Evolutionary conservation across 2,797 vertebrate genomes (phyloP).

Genomic region (Enteromius radiatus): DNA sequence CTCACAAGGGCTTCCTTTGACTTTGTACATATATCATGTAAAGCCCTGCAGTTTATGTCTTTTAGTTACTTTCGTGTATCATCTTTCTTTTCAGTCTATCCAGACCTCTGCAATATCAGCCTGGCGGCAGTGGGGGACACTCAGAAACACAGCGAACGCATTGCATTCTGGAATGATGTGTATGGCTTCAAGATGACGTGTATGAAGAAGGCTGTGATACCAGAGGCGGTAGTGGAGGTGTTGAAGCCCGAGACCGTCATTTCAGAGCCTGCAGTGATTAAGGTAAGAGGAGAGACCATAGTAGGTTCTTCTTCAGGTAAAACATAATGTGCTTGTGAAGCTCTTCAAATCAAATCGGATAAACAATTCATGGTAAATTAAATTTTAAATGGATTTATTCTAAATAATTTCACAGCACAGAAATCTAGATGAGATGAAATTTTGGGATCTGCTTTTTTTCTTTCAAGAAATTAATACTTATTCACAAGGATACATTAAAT

Average conservation of each 20-base stretch:
- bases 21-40: constrained; percentile 7
- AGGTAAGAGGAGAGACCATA: constrained; percentile 72
- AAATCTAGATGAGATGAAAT: background rate
- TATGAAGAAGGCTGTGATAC: constrained; percentile 91
- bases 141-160: constrained; percentile 79
- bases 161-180: constrained; percentile 94
- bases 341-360: background rate
- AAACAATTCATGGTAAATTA: background rate
- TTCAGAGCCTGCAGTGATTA: constrained; percentile 84
- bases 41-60: background rate
- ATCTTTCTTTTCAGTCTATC: constrained; percentile 84
- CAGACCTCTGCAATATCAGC: constrained; percentile 88
- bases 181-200: constrained; percentile 96
- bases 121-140: constrained; percentile 85
- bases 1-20: background rate
- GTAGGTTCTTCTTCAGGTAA: background rate
- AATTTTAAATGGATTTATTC: background rate
- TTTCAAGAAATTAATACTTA: too few relatives aligned
- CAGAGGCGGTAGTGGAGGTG: constrained; percentile 88
- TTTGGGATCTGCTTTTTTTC: background rate
- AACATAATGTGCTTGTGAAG: background rate
- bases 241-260: constrained; percentile 83
- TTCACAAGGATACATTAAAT: background rate
- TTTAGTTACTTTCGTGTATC: background rate
- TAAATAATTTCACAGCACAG: background rate